Evolutionary conservation across 30 jellyfish, hydroid and myxozoan genomes (phyloP), one percentile per base, ranked within the genome.

Genomic region (Nemopilema nomurai): DNA sequence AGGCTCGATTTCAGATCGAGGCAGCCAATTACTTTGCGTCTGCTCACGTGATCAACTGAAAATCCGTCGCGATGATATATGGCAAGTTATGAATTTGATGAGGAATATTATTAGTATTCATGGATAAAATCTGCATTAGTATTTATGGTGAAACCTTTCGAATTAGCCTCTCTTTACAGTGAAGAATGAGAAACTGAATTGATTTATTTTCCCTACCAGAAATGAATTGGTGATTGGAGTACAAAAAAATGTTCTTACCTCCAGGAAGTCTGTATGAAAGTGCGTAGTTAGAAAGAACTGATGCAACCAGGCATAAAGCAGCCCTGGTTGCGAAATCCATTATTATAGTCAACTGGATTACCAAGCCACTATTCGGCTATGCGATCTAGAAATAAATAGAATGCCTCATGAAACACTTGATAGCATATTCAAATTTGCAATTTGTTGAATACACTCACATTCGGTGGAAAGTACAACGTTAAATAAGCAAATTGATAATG

Each of bases 321-420:
- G 31, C 73, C 29, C 19, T 78, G 32, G 70, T 26, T 78, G 20
- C 27, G 22, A 18, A 67, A 21, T 72, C 92, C 92, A 83, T 83
- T 16, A 20, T 64, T 20, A 49, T n/a, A 18, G 62, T 26, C 51
- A 30, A 18, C 69, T 28, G 79, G 70, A 13, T 20, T 65, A 50
- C 73, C 88, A 78, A 32, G 88, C 88, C 88, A 77, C n/a, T 30
- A 22, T 24, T 13, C 79, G 88, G 88, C 88, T 23, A n/a, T 65
- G 69, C 65, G 23, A 78, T 67, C 88, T 24, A 41, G 25, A 28
- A 26, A 64, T 78, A 71, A 57, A 67, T 31, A 74, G 24, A 51
- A 41, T 27, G 49, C 4, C 18, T 63, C 8, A 51, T 20, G 20
- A 9, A 9, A 9, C 16, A 51, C 19, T 16, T 51, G 17, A 51